A percentile compares a stretch with the other conserved stretches of the same genome.
phyloP scores from a whole-genome alignment of 2,888 invertebrate genomes.

The Minunthozetes semirufus region DNA sequence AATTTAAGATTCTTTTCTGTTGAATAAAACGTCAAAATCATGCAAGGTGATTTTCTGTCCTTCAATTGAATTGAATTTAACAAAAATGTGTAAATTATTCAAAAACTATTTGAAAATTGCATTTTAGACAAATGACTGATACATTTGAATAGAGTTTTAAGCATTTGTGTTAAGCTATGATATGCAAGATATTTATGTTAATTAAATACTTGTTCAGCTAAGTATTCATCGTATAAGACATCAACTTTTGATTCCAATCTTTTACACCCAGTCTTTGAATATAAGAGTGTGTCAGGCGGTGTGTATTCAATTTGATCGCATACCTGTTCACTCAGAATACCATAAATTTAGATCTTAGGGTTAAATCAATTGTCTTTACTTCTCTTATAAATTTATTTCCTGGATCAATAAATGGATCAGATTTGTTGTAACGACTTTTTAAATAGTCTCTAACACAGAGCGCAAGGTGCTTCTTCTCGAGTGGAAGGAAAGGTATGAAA shows the following conservation, averaged over 20 bases:
- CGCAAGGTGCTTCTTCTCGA: slow-evolving; percentile 74
- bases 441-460: slow-evolving; percentile 64
- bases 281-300: slow-evolving; percentile 64
- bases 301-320: slow-evolving; percentile 64
- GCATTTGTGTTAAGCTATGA: no score
- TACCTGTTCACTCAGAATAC: slow-evolving; percentile 54
- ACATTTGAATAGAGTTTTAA: no score
- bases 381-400: slow-evolving; percentile 29
- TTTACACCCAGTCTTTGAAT: slow-evolving; percentile 83
- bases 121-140: no score
- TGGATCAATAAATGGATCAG: slow-evolving; percentile 21
- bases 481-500: slow-evolving; percentile 87
- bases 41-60: no score
- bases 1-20: no score
- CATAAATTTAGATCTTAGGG: not conserved
- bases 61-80: no score
- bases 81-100: no score
- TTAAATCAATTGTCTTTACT: not conserved
- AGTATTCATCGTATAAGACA: no score
- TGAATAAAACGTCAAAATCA: no score
- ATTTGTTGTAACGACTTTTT: slow-evolving; percentile 24
- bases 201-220: no score
- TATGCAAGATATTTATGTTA: no score
- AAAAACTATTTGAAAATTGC: no score
- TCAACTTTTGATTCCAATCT: slow-evolving; percentile 65